A percentile compares a stretch with the other conserved stretches of the same genome.
These are phyloP conservation scores for Percopsis omiscomaycus DNA, from an alignment of 2,797 vertebrate species.

Conservation along the genomic window DNA sequence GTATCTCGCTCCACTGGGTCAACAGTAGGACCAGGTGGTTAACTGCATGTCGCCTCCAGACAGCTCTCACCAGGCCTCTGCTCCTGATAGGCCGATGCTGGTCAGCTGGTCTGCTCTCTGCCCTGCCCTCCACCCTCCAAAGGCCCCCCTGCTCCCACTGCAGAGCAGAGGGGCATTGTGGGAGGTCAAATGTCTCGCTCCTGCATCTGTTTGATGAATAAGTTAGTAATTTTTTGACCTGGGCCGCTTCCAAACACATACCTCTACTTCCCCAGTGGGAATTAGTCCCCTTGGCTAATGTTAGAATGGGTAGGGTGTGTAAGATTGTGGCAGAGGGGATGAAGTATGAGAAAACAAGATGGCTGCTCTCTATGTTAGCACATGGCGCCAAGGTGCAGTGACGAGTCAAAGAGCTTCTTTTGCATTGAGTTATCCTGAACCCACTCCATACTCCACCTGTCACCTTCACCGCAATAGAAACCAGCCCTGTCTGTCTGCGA, in stretches of 20 bases:
- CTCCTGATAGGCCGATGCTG: constrained; percentile 58
- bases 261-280: constrained; percentile 10
- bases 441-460: constrained; percentile 14
- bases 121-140: constrained; percentile 65
- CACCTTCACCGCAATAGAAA: constrained; percentile 3
- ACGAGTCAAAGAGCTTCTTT: constrained; percentile 11
- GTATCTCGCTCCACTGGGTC: constrained; percentile 71
- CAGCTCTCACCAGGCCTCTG: constrained; percentile 58
- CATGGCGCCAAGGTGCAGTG: neutral
- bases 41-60: constrained; percentile 76
- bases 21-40: constrained; percentile 80
- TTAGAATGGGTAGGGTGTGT: neutral
- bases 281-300: neutral
- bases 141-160: constrained; percentile 51
- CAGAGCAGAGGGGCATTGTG: constrained; percentile 66
- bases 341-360: constrained; percentile 15
- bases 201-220: constrained; percentile 58
- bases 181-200: constrained; percentile 75
- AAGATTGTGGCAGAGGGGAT: neutral
- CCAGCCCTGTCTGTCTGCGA: constrained; percentile 23
- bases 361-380: neutral
- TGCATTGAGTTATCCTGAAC: constrained; percentile 17
- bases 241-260: constrained; percentile 34
- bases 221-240: constrained; percentile 45
- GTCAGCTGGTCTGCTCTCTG: constrained; percentile 72